These are phyloP conservation scores for Pyrocephalus nanus DNA, from an alignment of 2,797 vertebrate species.

Conservation along the genomic window DNA sequence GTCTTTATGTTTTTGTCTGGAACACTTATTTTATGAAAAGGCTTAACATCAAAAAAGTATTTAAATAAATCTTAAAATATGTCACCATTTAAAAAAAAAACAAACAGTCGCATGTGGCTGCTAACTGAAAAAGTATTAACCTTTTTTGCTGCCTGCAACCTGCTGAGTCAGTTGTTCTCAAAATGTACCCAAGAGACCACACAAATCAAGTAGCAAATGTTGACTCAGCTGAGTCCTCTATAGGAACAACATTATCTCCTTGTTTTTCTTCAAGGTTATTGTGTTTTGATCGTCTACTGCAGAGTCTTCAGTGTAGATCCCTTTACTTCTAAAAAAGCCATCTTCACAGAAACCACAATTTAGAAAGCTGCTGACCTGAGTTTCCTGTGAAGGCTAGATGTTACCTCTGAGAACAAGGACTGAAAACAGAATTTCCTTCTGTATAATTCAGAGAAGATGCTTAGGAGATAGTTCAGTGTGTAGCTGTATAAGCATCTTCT, in stretches of 20 bases:
- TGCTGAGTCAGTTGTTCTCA: not conserved
- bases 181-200: not conserved
- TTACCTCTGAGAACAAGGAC: not conserved
- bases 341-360: not conserved
- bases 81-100: not conserved
- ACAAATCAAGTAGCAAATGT: not conserved
- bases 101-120: fast-evolving
- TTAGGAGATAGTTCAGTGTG: not conserved
- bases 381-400: not conserved
- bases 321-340: not conserved
- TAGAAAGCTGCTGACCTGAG: not conserved
- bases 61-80: not conserved
- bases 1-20: not conserved
- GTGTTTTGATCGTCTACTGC: not conserved
- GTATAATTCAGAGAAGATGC: not conserved
- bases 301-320: not conserved
- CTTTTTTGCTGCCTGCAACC: not conserved
- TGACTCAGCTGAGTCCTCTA: not conserved
- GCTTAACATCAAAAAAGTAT: not conserved
- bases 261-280: not conserved
- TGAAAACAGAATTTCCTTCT: not conserved
- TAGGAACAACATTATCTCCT: not conserved
- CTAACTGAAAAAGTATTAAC: not conserved
- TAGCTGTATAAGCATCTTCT: not conserved
- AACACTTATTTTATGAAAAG: not conserved